Percentiles rank a stretch among this genome's conserved stretches.
Conservation (phyloP, 1,140 invertebrate genomes). For the Odontomachus brunneus region DNA sequence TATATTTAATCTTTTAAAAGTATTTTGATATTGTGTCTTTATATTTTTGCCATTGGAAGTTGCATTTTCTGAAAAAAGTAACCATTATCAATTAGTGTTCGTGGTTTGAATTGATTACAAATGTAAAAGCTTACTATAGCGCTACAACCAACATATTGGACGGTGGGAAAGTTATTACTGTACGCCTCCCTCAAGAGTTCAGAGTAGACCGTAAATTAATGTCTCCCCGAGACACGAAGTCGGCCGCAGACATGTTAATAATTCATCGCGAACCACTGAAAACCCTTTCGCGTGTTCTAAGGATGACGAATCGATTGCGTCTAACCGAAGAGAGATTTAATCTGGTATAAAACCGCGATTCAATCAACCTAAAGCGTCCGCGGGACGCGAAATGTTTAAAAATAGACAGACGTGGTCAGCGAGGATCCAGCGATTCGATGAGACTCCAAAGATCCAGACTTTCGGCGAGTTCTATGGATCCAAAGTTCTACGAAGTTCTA, state of each 20-base stretch:
- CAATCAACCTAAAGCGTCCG: not conserved
- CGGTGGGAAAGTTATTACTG: constrained; percentile 55
- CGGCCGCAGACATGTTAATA: constrained; percentile 64
- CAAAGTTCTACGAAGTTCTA: constrained; percentile 40
- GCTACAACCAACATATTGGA: constrained; percentile 42
- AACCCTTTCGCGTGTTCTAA: constrained; percentile 32
- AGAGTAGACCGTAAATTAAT: constrained; percentile 64
- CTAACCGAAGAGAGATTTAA: not conserved
- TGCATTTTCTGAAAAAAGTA: not conserved
- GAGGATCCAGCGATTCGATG: constrained; percentile 2
- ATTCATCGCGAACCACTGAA: constrained; percentile 64
- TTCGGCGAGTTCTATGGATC: constrained; percentile 12
- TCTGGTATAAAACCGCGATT: not conserved
- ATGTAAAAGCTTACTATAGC: not conserved
- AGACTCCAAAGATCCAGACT: not conserved
- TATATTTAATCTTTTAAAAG: not conserved
- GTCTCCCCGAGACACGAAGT: constrained; percentile 62
- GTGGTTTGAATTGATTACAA: not conserved
- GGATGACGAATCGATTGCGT: not conserved
- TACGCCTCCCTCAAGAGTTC: constrained; percentile 37
- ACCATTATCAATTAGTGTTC: not conserved
- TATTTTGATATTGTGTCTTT: not conserved
- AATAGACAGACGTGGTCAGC: not conserved
- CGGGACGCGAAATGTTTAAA: not conserved
- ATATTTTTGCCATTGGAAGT: not conserved